Base-by-base conservation (phyloP, 2,797 vertebrate genomes). In the Dallia pectoralis region DNA sequence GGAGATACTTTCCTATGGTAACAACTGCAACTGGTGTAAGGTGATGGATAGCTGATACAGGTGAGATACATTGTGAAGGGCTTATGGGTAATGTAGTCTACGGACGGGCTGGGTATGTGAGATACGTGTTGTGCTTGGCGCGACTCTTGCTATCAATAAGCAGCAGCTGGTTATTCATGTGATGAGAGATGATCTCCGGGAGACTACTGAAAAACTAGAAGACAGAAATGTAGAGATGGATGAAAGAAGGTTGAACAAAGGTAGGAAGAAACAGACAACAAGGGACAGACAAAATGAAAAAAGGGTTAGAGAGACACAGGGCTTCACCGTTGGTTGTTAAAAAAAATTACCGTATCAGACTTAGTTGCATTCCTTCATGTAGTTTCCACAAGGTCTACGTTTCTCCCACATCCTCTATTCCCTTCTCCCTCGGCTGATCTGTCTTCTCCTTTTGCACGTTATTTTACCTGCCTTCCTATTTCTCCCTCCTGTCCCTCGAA, bases 111-210 rank as follows among this genome's bases (percentile, higher is more conserved):
- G 92, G 79, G 44, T 91, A 81, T 33, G 87, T 91, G 84, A 94
- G 86, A 85, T 87, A 90, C 0, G 89, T 82, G 0, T 85, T 88
- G 79, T 93, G 88, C 82, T 92, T 94, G 81, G 92, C 90, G 40
- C 93, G 91, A 78, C 90, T 93, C 82, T 87, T 91, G 88, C 93
- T 93, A 89, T 94, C 92, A 61, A 94, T 93, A 79, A 94, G 85
- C 27, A 92, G 81, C 77, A 94, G 77, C 64, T 92, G 89, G 86
- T 93, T 92, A 64, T 86, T 85, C 76, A 81, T 89, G 85, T 94
- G 91, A 78, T 93, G 84, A 69, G 83, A 87, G 75, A 94, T 90
- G 73, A 94, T 93, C 71, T 93, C 92, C 11, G 91, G 86, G 2
- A 94, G 89, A 74, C 83, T 84, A 79, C n/a, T 16, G 76, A 94